Evolutionary conservation across 2,797 vertebrate genomes (phyloP), one percentile per base, ranked within the genome.

Genomic region (Pagetopsis macropterus): DNA sequence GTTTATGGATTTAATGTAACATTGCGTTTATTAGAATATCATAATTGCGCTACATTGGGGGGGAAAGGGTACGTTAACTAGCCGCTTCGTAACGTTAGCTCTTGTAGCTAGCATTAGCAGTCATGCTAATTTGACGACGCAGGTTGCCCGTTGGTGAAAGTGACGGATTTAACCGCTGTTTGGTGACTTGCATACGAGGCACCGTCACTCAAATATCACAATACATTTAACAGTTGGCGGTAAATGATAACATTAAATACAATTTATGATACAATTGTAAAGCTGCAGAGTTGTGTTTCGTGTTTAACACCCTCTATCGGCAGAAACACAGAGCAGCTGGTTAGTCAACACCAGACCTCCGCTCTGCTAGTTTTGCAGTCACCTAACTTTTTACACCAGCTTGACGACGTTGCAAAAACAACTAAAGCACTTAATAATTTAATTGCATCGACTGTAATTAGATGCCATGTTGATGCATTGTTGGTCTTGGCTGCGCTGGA

Each of bases 101-200:
- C 84, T 56, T 27, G 2, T 14, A 45, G 83, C 52, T 79, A 82
- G 70, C 78, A 17, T 68, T 87, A 89, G 86, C 90, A 64, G 3
- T 19, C 1, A 52, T 87, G 90, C 88, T 92, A 93, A 84, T 87
- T 68, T 65, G 78, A 91, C 89, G 88, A 90, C 90, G 91, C 75
- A 90, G 88, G 70, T 89, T 75, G 44, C 21, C 66, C 67, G 59
- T 16, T 33, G 59, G 44, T 16, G 58, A 51, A 19, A 16, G 4
- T 9, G 15, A 9, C 9, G 2, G 9, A 4, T 23, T 40, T n/a
- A 8, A 5, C 21, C 1, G 17, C 1, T 2, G 37, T 65, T 62
- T 57, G 2, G 11, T 3, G 3, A 55, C 14, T 49, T 75, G 61
- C 69, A 71, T 3, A 8, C 0, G 14, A 9, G 2, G 10, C 2